Conservation (phyloP, 1,140 invertebrate genomes). For the Fopius arisanus region DNA sequence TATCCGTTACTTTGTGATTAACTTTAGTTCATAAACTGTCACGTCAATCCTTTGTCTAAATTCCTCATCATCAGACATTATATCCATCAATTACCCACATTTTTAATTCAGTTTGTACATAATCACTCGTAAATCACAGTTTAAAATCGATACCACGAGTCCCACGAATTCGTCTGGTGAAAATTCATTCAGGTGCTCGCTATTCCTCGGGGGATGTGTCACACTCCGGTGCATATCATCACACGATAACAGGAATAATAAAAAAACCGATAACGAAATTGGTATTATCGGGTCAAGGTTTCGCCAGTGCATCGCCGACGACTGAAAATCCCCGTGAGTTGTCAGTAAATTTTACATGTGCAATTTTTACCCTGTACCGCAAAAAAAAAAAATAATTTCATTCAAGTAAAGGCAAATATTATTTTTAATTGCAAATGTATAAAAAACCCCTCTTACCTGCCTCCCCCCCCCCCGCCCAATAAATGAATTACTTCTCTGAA, state of each 20-base stretch:
- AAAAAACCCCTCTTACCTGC: no score
- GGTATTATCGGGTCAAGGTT: background rate
- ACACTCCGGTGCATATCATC: background rate
- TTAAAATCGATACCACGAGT: background rate
- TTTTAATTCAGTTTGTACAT: slow-evolving; percentile 16
- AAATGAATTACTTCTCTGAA: no score
- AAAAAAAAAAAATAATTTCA: no score
- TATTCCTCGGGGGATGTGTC: background rate
- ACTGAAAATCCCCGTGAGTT: background rate
- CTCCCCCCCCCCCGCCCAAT: no score
- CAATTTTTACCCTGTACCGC: background rate
- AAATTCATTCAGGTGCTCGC: background rate
- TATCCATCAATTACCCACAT: slow-evolving; percentile 13
- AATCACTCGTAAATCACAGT: slow-evolving; percentile 7
- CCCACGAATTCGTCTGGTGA: background rate
- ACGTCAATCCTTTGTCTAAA: slow-evolving; percentile 55
- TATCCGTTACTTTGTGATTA: slow-evolving; percentile 13
- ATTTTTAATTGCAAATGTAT: no score
- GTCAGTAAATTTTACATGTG: background rate
- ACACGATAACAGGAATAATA: background rate
- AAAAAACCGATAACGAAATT: background rate
- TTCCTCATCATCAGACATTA: slow-evolving; percentile 41
- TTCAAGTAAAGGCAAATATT: no score
- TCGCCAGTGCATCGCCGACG: background rate
- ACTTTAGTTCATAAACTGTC: slow-evolving; percentile 29